Percentiles rank a stretch among this genome's conserved stretches.
Evolutionary conservation across 2,113 vertebrate species (phyloP).

Genomic region (Maccullochella peelii): DNA sequence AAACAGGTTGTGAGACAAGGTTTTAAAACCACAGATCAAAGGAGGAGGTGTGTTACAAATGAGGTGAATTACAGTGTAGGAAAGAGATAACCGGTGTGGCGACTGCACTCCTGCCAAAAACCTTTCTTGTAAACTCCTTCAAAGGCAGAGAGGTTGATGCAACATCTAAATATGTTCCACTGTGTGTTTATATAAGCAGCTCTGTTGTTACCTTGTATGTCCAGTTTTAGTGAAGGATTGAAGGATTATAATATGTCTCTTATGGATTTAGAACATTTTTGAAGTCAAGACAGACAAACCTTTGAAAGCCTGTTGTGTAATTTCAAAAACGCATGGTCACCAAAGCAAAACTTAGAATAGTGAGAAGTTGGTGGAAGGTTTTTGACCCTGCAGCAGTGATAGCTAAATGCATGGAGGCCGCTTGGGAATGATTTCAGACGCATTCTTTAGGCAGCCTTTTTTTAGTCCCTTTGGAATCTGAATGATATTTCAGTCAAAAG

Average conservation of each 20-base stretch:
- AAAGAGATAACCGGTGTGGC: conserved; percentile 60
- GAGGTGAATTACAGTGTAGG: conserved; percentile 60
- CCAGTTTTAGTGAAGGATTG: conserved; percentile 48
- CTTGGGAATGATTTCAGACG: conserved; percentile 62
- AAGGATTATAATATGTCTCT: conserved; percentile 40
- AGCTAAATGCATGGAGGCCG: conserved; percentile 60
- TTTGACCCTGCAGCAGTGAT: conserved; percentile 53
- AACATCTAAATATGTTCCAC: conserved; percentile 52
- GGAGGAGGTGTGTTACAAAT: conserved; percentile 54
- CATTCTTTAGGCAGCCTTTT: conserved; percentile 75
- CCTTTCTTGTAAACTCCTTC: conserved; percentile 49
- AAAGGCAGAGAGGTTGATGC: conserved; percentile 52
- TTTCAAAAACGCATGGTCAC: conserved; percentile 69
- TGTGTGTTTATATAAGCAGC: conserved; percentile 43
- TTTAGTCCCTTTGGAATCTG: conserved; percentile 74
- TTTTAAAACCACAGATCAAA: conserved; percentile 67
- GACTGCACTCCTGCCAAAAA: conserved; percentile 63
- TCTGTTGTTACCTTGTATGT: conserved; percentile 43
- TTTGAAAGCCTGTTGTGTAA: conserved; percentile 58
- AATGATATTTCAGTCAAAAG: conserved; percentile 77
- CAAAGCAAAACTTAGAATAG: conserved; percentile 60
- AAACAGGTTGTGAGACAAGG: conserved; percentile 58
- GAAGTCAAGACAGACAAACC: conserved; percentile 34
- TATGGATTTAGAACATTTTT: conserved; percentile 54
- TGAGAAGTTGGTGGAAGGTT: conserved; percentile 41